These are phyloP conservation scores for Adelges cooleyi DNA, from an alignment of 1,140 invertebrate genomes.

Conservation along the genomic window DNA sequence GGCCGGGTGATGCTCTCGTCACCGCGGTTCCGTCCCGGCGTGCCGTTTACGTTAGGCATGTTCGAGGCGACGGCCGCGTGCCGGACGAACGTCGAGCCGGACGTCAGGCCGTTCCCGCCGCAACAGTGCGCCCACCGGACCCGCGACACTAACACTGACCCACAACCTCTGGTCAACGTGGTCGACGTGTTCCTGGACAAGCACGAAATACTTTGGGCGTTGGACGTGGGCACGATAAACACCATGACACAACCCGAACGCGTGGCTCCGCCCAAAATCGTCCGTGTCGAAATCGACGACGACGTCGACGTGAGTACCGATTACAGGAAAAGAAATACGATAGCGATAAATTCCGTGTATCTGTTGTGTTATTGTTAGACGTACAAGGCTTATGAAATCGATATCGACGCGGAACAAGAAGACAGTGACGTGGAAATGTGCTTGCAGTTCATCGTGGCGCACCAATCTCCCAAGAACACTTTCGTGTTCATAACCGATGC, in stretches of 20 bases:
- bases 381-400: neutral
- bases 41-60: neutral
- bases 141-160: neutral
- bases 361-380: neutral
- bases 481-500: neutral
- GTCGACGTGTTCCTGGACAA: slow-evolving; percentile 47
- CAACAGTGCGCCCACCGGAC: neutral
- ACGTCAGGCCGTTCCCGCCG: neutral
- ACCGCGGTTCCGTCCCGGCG: neutral
- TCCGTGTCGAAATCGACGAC: slow-evolving; percentile 42
- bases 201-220: slow-evolving; percentile 45
- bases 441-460: neutral
- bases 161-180: slow-evolving; percentile 33
- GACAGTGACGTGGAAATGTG: neutral
- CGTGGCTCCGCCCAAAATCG: slow-evolving; percentile 45
- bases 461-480: neutral
- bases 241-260: slow-evolving; percentile 42
- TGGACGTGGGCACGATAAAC: slow-evolving; percentile 48
- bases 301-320: neutral
- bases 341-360: too few relatives aligned
- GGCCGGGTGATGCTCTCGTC: neutral
- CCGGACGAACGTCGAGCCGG: neutral
- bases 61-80: neutral
- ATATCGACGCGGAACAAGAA: neutral
- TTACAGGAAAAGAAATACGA: too few relatives aligned